Conservation (phyloP, 2,888 invertebrate species). For the Aspidiotus rigidus region DNA sequence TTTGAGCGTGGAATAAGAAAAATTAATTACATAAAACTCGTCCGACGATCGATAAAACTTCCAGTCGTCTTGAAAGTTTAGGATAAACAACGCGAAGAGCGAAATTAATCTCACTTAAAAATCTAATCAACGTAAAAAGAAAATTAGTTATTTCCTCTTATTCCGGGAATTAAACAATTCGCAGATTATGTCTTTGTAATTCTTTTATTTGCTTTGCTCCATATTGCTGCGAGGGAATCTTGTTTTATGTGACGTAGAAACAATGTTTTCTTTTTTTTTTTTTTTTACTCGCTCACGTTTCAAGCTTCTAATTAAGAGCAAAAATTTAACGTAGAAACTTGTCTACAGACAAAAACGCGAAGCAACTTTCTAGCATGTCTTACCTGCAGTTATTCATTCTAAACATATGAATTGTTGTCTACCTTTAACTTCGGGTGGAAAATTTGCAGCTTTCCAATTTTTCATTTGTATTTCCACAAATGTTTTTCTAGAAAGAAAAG, state of each 20-base stretch:
- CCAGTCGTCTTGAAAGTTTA: slow-evolving; percentile 22
- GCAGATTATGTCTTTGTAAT: slow-evolving; percentile 27
- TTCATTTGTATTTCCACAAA: too few relatives aligned
- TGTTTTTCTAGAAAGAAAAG: too few relatives aligned
- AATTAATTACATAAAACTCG: slow-evolving; percentile 26
- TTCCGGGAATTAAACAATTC: slow-evolving; percentile 10
- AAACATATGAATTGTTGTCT: too few relatives aligned
- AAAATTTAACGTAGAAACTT: too few relatives aligned
- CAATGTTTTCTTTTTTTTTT: not conserved
- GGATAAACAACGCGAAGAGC: slow-evolving; percentile 27
- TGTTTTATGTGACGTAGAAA: not conserved
- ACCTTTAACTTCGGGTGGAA: too few relatives aligned
- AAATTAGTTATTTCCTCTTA: slow-evolving; percentile 24
- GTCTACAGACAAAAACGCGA: too few relatives aligned
- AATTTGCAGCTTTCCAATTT: too few relatives aligned
- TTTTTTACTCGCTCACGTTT: not conserved
- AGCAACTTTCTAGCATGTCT: too few relatives aligned
- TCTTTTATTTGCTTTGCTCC: slow-evolving; percentile 21
- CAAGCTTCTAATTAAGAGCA: not conserved
- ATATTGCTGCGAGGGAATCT: slow-evolving; percentile 9
- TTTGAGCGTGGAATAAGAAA: slow-evolving; percentile 21
- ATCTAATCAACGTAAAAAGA: slow-evolving; percentile 30
- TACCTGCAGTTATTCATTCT: too few relatives aligned
- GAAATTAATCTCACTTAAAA: slow-evolving; percentile 31
- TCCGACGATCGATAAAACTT: slow-evolving; percentile 26